Percentiles rank a stretch among this genome's conserved stretches.
Evolutionary conservation across 2,888 invertebrate genomes (phyloP).

Genomic region (Pseudolycoriella hygida): DNA sequence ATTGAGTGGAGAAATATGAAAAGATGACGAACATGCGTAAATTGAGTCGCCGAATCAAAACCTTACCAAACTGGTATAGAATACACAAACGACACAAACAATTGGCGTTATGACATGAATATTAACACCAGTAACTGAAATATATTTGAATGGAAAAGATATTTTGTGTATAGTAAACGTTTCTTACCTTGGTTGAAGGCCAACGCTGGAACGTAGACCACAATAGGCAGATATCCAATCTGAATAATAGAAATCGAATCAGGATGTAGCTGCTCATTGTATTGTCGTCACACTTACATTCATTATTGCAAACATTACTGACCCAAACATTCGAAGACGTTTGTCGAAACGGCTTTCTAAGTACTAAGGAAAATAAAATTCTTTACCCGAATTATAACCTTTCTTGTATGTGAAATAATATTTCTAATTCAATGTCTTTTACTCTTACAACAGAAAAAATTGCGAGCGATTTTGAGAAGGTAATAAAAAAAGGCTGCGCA

Average conservation of each 20-base stretch:
- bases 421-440: no score
- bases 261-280: background rate
- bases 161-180: background rate
- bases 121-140: constrained; percentile 65
- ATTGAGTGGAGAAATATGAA: no score
- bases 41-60: background rate
- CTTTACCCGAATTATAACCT: background rate
- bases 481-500: no score
- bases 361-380: constrained; percentile 35
- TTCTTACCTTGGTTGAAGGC: constrained; percentile 59
- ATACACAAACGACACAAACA: constrained; percentile 69
- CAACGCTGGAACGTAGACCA: constrained; percentile 61
- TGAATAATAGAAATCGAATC: constrained; percentile 25
- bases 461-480: no score
- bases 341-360: constrained; percentile 55
- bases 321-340: constrained; percentile 51
- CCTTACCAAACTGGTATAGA: constrained; percentile 68
- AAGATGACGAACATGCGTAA: no score
- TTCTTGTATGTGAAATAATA: no score
- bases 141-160: background rate
- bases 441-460: no score
- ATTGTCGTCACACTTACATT: constrained; percentile 35
- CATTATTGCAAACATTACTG: constrained; percentile 50
- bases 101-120: constrained; percentile 68
- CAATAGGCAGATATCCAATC: constrained; percentile 62